Base-by-base conservation (phyloP, 37 sponge, comb jelly and placozoan genomes). In the Ianthella basta region DNA sequence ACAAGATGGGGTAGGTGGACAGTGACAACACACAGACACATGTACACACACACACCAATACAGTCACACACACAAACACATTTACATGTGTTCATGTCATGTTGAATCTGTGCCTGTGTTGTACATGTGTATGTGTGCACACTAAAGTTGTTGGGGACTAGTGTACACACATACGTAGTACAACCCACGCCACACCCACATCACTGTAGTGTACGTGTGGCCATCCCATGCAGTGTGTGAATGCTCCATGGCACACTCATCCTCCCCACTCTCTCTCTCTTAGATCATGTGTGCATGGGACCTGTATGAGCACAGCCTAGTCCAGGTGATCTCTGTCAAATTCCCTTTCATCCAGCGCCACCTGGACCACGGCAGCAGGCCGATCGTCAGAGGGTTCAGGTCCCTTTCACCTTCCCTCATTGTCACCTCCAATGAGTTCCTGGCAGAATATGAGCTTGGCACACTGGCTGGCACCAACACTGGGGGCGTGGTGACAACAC, bases 271-370 rank as follows among this genome's bases (percentile, higher is more conserved):
- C 14, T 27, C 27, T 88, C 50, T 41, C 16, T 24, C 15, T 0
- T 72, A 96, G 96, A 73, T 89, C 8, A 53, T 95, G 56, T 86
- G 86, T 85, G 88, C 81, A 19, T 97, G 97, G 92, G 94, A 93
- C 72, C 66, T 97, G 56, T 44, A 74, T 20, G 98, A 97, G 66
- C 91, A 95, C 85, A 74, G 63, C 57, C 84, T 96, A 50, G 53
- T 97, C 0, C 98, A 97, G 67, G 80, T 67, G 0, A 75, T 97
- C 37, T 68, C 79, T 0, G 84, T 97, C 40, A 93, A 88, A 82
- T 92, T 97, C 84, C 97, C 97, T 18, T 89, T 93, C 77, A 80
- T 89, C 23, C 92, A 92, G 56, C 91, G 94, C 6, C 86, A 75
- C 0, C 98, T 94, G 18, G 98, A 97, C 65, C 94, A 87, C 70